phyloP scores from a whole-genome alignment of 2,797 vertebrate genomes.

The Sciurus carolinensis region DNA sequence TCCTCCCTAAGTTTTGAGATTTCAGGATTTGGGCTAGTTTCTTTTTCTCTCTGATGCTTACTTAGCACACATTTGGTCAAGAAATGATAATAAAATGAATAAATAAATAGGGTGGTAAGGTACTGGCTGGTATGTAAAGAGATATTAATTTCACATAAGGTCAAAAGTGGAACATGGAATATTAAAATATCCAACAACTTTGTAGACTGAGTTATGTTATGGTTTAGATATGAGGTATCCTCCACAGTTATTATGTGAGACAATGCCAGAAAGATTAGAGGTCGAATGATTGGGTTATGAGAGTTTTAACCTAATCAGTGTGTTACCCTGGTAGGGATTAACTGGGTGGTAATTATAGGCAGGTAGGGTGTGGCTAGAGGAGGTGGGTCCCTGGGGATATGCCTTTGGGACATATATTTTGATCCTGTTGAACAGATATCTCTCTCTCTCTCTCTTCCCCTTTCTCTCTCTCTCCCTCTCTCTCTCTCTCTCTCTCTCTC shows the following conservation, averaged over 20 bases:
- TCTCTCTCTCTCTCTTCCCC: fast-evolving
- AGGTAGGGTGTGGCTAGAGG: too few relatives aligned
- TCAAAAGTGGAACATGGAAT: neutral
- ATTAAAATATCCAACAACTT: neutral
- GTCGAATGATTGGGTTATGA: too few relatives aligned
- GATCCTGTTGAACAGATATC: too few relatives aligned
- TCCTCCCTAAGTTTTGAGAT: neutral
- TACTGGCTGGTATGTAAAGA: neutral
- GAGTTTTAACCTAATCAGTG: too few relatives aligned
- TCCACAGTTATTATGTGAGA: too few relatives aligned
- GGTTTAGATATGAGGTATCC: too few relatives aligned
- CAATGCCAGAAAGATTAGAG: too few relatives aligned
- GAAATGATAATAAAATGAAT: neutral
- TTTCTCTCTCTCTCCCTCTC: fast-evolving
- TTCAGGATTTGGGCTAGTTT: neutral
- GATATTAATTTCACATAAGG: neutral
- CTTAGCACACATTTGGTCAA: neutral
- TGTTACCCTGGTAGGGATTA: too few relatives aligned
- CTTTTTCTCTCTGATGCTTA: neutral
- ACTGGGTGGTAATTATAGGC: too few relatives aligned
- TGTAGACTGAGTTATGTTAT: neutral
- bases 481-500: too few relatives aligned
- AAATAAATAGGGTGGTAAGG: neutral
- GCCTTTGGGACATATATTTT: too few relatives aligned
- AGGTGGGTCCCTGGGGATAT: too few relatives aligned